Percentiles rank a stretch among this genome's conserved stretches.
phyloP scores from a whole-genome alignment of 1,140 invertebrate genomes.

The Andricus grossulariae region DNA sequence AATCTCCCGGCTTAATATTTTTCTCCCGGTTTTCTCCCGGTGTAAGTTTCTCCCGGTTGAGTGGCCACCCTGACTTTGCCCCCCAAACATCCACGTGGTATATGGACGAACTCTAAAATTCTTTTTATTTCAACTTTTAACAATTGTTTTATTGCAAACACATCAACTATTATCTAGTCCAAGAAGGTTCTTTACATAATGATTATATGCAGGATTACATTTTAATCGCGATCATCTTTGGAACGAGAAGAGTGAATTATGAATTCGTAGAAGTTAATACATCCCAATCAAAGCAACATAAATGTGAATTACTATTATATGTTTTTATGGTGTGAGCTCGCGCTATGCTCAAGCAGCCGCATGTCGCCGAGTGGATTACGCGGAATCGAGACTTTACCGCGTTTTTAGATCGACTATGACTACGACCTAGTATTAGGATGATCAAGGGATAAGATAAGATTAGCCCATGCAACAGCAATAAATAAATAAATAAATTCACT shows the following conservation, averaged over 20 bases:
- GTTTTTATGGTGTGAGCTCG: not conserved
- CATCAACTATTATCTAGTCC: not conserved
- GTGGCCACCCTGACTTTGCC: no score
- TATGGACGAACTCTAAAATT: no score
- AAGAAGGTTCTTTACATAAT: not conserved
- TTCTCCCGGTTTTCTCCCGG: no score
- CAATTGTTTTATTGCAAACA: no score
- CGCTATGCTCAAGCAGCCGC: constrained; percentile 1
- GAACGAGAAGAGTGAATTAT: not conserved
- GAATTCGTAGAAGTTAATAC: not conserved
- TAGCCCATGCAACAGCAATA: constrained; percentile 54
- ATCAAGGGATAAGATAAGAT: constrained; percentile 71
- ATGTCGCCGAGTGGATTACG: constrained; percentile 1
- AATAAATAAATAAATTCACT: no score
- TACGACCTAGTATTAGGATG: constrained; percentile 55
- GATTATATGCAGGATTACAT: not conserved
- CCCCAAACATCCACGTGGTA: no score
- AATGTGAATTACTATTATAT: not conserved
- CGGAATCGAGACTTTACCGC: not conserved
- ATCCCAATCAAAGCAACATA: not conserved
- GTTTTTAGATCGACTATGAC: constrained; percentile 40
- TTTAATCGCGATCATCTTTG: not conserved
- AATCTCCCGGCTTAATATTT: no score
- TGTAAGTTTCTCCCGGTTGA: no score
- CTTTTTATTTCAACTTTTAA: no score